phyloP scores from a whole-genome alignment of 64 coral and sea anemone species.

The Montipora cactus region DNA sequence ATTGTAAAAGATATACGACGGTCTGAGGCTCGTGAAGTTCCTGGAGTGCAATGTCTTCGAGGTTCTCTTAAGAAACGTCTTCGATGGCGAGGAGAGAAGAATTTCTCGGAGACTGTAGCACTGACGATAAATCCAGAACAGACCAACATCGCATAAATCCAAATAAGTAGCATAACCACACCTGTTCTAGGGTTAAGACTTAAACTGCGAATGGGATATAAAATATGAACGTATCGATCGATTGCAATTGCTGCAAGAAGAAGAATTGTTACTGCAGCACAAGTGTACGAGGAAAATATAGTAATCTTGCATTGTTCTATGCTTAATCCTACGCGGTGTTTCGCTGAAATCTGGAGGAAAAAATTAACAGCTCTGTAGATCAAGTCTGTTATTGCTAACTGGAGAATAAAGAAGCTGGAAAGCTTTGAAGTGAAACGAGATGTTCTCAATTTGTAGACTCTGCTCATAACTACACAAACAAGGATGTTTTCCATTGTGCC shows the following conservation, averaged over 20 bases:
- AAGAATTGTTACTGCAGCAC: constrained; percentile 41
- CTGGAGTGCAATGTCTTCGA: constrained; percentile 8
- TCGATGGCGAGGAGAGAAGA: not conserved
- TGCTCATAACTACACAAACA: constrained; percentile 32
- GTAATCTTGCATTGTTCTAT: constrained; percentile 4
- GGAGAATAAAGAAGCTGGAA: constrained; percentile 15
- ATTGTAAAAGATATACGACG: constrained; percentile 43
- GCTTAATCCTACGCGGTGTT: not conserved
- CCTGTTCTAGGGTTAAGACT: not conserved
- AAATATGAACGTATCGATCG: constrained; percentile 58
- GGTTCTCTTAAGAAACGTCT: not conserved
- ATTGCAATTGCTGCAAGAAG: constrained; percentile 53
- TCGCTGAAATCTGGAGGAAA: not conserved
- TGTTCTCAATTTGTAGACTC: not conserved
- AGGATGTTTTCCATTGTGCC: constrained; percentile 31
- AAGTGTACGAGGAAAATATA: constrained; percentile 23
- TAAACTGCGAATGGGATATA: constrained; percentile 28
- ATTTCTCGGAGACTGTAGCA: not conserved
- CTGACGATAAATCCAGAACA: constrained; percentile 31
- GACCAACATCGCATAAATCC: constrained; percentile 38
- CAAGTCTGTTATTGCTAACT: constrained; percentile 37
- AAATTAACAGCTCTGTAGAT: constrained; percentile 36
- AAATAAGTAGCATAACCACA: constrained; percentile 9
- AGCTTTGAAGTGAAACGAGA: not conserved
- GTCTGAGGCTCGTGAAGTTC: not conserved